Evolutionary conservation across 2,888 invertebrate genomes (phyloP).

Genomic region (Chesias legatella): DNA sequence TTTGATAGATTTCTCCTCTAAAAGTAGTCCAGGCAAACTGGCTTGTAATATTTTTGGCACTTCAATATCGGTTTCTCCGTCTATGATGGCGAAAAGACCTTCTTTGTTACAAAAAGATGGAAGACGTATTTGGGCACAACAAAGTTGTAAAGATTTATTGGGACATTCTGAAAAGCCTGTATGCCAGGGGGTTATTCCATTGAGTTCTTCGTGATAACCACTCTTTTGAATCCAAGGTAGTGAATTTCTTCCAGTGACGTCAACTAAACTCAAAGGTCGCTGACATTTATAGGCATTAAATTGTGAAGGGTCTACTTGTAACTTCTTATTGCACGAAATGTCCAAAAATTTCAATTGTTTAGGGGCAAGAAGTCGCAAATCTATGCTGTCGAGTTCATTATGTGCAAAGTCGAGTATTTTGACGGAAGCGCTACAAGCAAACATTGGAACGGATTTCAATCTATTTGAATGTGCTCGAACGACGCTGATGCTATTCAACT

Average conservation of each 20-base stretch:
- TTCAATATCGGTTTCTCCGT: conserved; percentile 86
- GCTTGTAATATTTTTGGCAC: conserved; percentile 86
- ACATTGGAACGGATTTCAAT: conserved; percentile 86
- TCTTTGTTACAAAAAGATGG: conserved; percentile 90
- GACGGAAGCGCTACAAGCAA: conserved; percentile 86
- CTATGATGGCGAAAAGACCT: conserved; percentile 91
- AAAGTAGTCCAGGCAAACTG: conserved; percentile 87
- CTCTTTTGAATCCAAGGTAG: conserved; percentile 80
- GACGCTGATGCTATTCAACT: conserved; percentile 85
- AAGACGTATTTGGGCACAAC: conserved; percentile 88
- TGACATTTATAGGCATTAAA: conserved; percentile 89
- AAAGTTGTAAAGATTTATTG: conserved; percentile 86
- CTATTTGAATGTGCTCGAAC: conserved; percentile 91
- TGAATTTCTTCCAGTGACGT: conserved; percentile 90
- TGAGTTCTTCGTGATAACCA: conserved; percentile 78
- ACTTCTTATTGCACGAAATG: conserved; percentile 89
- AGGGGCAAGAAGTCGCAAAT: conserved; percentile 87
- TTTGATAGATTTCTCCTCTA: conserved; percentile 90
- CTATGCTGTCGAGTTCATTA: conserved; percentile 90
- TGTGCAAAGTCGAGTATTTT: conserved; percentile 92
- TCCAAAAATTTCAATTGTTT: conserved; percentile 91
- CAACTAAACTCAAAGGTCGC: conserved; percentile 89
- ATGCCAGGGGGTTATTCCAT: conserved; percentile 85
- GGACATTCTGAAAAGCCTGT: conserved; percentile 93
- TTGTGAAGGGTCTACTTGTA: conserved; percentile 91